phyloP scores from a whole-genome alignment of 1,140 invertebrate species.

The Lepidostoma basale region DNA sequence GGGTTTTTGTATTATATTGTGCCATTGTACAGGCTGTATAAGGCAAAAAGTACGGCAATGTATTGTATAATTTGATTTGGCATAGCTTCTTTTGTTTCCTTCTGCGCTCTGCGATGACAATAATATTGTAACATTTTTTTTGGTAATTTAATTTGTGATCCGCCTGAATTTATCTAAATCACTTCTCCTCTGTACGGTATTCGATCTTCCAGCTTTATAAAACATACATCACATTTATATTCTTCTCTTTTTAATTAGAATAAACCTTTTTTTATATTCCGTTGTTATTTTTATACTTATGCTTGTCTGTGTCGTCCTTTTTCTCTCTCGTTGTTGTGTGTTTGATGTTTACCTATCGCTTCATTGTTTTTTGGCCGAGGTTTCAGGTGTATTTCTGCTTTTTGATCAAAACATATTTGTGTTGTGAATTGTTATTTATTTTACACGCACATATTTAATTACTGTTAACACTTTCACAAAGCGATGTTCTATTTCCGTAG shows the following conservation, averaged over 20 bases:
- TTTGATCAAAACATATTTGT: too few relatives aligned
- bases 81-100: slow-evolving; percentile 6
- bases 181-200: slow-evolving; percentile 24
- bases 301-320: slow-evolving; percentile 19
- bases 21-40: slow-evolving; percentile 1
- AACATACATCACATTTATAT: neutral
- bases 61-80: slow-evolving; percentile 36
- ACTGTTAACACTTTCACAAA: too few relatives aligned
- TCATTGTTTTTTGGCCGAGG: neutral
- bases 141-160: slow-evolving; percentile 43
- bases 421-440: too few relatives aligned
- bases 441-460: too few relatives aligned
- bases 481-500: too few relatives aligned
- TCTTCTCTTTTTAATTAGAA: neutral
- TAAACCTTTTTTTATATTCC: neutral
- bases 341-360: slow-evolving; percentile 8
- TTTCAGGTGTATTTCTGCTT: slow-evolving; percentile 1
- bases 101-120: slow-evolving; percentile 21
- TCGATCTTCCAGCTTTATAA: slow-evolving; percentile 5
- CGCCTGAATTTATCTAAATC: slow-evolving; percentile 25
- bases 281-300: slow-evolving; percentile 12
- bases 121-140: slow-evolving; percentile 37
- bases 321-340: slow-evolving; percentile 16
- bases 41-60: slow-evolving; percentile 19
- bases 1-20: slow-evolving; percentile 20